These are phyloP conservation scores for Hippasteria phrygiana DNA, from an alignment of 53 echinoderm and acorn worm genomes.

Conservation along the genomic window DNA sequence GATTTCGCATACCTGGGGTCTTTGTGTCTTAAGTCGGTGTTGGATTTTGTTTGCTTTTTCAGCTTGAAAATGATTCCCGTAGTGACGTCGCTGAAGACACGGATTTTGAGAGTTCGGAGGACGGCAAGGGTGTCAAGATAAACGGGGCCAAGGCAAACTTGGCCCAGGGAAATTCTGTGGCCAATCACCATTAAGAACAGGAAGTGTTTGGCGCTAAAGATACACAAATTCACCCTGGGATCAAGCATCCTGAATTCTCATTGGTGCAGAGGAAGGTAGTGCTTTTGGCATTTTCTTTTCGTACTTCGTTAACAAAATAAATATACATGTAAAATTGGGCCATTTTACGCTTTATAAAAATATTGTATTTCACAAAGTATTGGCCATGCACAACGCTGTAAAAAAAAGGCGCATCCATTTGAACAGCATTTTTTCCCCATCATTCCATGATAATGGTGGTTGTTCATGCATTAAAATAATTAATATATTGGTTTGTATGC, in stretches of 20 bases:
- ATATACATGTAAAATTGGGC: too few species aligned
- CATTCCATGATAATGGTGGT: too few species aligned
- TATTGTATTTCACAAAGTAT: too few species aligned
- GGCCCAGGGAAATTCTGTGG: background rate
- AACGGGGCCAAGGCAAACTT: slow-evolving; percentile 33
- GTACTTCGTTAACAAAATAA: too few species aligned
- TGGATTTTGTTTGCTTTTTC: background rate
- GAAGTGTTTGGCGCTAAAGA: background rate
- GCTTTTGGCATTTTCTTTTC: too few species aligned
- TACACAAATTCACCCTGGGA: slow-evolving; percentile 4
- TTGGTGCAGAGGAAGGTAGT: background rate
- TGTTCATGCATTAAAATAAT: too few species aligned
- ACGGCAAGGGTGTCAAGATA: slow-evolving; percentile 33
- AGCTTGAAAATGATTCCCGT: slow-evolving; percentile 52
- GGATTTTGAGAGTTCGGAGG: slow-evolving; percentile 35
- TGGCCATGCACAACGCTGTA: too few species aligned
- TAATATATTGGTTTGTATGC: too few species aligned
- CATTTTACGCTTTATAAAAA: too few species aligned
- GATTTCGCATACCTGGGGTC: too few species aligned
- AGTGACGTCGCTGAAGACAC: slow-evolving; percentile 57
- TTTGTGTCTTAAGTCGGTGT: background rate
- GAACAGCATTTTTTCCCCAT: too few species aligned
- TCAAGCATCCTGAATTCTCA: background rate
- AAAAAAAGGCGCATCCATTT: too few species aligned
- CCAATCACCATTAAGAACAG: slow-evolving; percentile 58